A percentile compares a stretch with the other conserved stretches of the same genome.
Evolutionary conservation across 2,888 invertebrate species (phyloP).

Genomic region (Desoria tigrina): DNA sequence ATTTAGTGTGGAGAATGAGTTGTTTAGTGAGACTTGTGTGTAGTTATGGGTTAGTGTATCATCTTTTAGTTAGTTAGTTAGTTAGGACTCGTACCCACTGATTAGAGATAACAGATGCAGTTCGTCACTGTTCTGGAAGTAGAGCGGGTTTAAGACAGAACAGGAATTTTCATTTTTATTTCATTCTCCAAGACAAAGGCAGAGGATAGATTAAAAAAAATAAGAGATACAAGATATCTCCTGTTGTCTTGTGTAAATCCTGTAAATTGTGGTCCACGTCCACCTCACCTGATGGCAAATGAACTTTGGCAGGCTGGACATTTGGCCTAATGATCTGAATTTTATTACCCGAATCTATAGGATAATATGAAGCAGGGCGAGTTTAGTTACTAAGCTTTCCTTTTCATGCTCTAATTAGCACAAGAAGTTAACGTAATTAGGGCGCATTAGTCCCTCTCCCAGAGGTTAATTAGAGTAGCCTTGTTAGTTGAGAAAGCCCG

Average conservation of each 20-base stretch:
- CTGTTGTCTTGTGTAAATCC: neutral
- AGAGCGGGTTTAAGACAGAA: too few species aligned
- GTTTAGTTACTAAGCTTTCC: neutral
- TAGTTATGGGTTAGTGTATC: constrained; percentile 22
- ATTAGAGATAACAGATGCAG: constrained; percentile 18
- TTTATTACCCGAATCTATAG: constrained; percentile 16
- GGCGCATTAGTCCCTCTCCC: constrained; percentile 15
- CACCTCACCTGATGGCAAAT: neutral
- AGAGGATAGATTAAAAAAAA: neutral
- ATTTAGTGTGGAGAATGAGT: constrained; percentile 16
- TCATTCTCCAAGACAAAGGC: neutral
- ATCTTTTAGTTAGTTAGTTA: constrained; percentile 7
- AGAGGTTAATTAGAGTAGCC: neutral
- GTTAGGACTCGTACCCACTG: neutral
- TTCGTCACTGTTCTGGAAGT: constrained; percentile 11
- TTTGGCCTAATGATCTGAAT: constrained; percentile 20
- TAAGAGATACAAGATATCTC: neutral
- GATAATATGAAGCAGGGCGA: too few species aligned
- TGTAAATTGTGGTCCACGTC: constrained; percentile 2
- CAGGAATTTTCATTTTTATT: constrained; percentile 3
- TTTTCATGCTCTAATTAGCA: constrained; percentile 25
- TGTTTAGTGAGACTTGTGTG: constrained; percentile 1
- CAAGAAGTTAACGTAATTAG: constrained; percentile 21
- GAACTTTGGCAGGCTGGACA: constrained; percentile 14
- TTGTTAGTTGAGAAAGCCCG: constrained; percentile 1